These are phyloP conservation scores for Drosophila malerkotliana DNA, from an alignment of 1,140 invertebrate genomes.

Conservation along the genomic window DNA sequence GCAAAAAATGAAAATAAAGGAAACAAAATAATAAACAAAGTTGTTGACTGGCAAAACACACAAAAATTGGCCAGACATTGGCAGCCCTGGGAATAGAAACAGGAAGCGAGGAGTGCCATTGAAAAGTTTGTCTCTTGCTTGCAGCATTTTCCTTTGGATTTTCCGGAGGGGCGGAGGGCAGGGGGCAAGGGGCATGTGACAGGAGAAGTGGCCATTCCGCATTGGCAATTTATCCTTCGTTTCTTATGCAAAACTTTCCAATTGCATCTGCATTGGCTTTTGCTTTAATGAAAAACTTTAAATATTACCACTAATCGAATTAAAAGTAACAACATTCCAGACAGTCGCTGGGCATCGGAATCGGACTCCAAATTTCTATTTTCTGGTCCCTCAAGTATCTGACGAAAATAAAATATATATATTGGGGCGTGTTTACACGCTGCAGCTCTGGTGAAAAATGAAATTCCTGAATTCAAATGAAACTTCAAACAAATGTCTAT, in stretches of 20 bases:
- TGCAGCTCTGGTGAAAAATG: not conserved
- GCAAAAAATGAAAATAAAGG: slow-evolving; percentile 50
- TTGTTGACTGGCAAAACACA: slow-evolving; percentile 71
- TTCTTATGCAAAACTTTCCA: slow-evolving; percentile 55
- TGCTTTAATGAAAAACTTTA: slow-evolving; percentile 45
- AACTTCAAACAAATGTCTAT: slow-evolving; percentile 54
- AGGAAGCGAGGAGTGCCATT: slow-evolving; percentile 41
- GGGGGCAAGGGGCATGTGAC: not conserved
- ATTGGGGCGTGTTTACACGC: not conserved
- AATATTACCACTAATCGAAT: slow-evolving; percentile 48
- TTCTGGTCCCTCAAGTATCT: not conserved
- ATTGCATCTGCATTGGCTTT: slow-evolving; percentile 60
- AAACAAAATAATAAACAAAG: slow-evolving; percentile 62
- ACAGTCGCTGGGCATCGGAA: not conserved
- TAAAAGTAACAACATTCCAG: slow-evolving; percentile 31
- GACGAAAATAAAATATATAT: slow-evolving; percentile 2
- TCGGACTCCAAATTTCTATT: not conserved
- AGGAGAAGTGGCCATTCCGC: slow-evolving; percentile 38
- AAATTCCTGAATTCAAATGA: slow-evolving; percentile 29
- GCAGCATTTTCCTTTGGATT: slow-evolving; percentile 26
- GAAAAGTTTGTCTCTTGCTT: slow-evolving; percentile 71
- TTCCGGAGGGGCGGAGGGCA: not conserved
- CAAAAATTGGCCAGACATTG: slow-evolving; percentile 55
- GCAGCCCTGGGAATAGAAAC: slow-evolving; percentile 31
- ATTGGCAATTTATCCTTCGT: slow-evolving; percentile 60